Conservation (phyloP, 92 coral and sea anemone species). For the Scolanthus callimorphus region DNA sequence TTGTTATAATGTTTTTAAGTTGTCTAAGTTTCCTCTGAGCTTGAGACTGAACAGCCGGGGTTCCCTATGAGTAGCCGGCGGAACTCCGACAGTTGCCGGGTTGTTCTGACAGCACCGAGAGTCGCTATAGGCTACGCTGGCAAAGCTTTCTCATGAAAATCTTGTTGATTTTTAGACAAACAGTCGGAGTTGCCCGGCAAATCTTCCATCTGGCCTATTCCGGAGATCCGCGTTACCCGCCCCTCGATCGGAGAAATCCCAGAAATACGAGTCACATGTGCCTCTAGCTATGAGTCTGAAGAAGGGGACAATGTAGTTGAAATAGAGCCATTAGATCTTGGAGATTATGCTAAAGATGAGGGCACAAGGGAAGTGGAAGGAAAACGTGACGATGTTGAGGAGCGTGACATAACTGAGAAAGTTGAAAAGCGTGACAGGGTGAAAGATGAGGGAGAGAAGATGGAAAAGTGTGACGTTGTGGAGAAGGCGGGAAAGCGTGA, state of each 20-base stretch:
- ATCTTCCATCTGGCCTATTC: slow-evolving; percentile 1
- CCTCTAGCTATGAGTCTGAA: background rate
- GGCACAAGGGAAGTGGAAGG: too few species aligned
- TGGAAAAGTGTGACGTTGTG: background rate
- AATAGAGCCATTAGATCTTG: slow-evolving; percentile 23
- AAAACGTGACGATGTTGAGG: too few species aligned
- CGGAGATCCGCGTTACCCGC: slow-evolving; percentile 23
- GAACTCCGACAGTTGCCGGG: too few species aligned
- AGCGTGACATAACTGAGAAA: background rate
- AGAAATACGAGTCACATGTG: slow-evolving; percentile 1
- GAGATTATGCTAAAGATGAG: slow-evolving; percentile 11
- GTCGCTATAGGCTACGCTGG: too few species aligned
- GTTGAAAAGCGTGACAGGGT: background rate
- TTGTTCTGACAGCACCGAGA: too few species aligned
- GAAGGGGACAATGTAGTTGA: slow-evolving; percentile 4
- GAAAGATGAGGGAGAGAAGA: background rate
- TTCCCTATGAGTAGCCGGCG: too few species aligned
- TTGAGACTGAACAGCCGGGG: too few species aligned
- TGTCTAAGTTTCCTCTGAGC: too few species aligned
- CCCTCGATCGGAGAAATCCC: slow-evolving; percentile 24
- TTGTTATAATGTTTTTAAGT: too few species aligned
- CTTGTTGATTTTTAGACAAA: too few species aligned
- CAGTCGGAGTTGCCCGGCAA: too few species aligned
- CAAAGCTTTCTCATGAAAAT: too few species aligned
- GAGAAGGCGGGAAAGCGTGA: background rate